Base-by-base conservation (phyloP, 2,797 vertebrate genomes). In the Acanthopagrus latus region DNA sequence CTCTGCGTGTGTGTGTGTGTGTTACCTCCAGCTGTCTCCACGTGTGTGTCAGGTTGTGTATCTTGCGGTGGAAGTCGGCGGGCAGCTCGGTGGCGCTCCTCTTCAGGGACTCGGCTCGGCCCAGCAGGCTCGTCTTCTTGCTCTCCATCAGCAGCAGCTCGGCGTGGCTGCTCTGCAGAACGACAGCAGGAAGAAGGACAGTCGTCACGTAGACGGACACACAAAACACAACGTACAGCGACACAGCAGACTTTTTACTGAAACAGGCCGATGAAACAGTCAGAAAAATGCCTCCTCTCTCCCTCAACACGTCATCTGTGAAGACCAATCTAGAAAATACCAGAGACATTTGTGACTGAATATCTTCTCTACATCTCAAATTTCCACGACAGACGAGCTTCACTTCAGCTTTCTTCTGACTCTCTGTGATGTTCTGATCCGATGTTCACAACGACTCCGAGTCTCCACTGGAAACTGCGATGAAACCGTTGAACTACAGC, bases 1-100 rank as follows among this genome's bases (percentile, higher is more conserved):
- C 16, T 66, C 10, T 70, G 41, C 12, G n/a, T n/a, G n/a, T n/a
- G n/a, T 64, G 57, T 27, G 70, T 56, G 75, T 66, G 63, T 8
- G 62, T 85, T 85, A 95, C 98, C 97, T 97, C 95, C 90, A 99
- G 96, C 91, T 97, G 96, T 76, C 94, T 94, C 98, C 98, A 99
- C 78, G 97, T 98, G 93, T 96, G 95, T 78, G 95, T 96, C 93
- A 99, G 96, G 94, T 95, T 96, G 94, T 96, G 96, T 90, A 98
- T 93, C 85, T 96, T 97, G 89, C 95, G 93, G 90, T 97, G 93
- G 88, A 99, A 95, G 94, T 96, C 90, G 3, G 82, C 86, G 64
- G 97, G 96, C 68, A 98, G 96, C 78, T 94, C 91, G 41, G 93
- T 71, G 72, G 95, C 95, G 88, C 96, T 96, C 92, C 95, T 96